phyloP scores from a whole-genome alignment of 2,888 invertebrate genomes.

The Phaonia tiefii region DNA sequence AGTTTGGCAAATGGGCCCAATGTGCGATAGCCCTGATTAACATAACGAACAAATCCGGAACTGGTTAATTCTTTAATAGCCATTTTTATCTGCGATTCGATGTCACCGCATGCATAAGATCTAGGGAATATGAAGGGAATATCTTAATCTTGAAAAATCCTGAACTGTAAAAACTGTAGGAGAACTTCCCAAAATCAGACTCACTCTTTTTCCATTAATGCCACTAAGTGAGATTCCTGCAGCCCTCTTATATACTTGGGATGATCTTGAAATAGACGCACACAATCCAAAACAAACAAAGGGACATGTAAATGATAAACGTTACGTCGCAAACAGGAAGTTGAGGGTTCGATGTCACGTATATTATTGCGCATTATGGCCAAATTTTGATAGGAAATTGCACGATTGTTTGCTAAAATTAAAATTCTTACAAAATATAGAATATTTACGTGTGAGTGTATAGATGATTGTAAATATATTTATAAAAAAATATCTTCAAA shows the following conservation, averaged over 20 bases:
- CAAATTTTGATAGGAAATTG: slow-evolving; percentile 62
- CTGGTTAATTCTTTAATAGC: slow-evolving; percentile 75
- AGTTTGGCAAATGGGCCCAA: slow-evolving; percentile 78
- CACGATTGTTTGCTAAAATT: slow-evolving; percentile 14
- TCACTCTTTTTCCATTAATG: slow-evolving; percentile 77
- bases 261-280: slow-evolving; percentile 78
- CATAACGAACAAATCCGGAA: slow-evolving; percentile 75
- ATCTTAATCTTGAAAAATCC: no score
- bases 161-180: background rate
- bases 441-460: slow-evolving; percentile 29
- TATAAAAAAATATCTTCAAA: background rate
- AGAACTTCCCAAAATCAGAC: background rate
- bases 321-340: slow-evolving; percentile 72
- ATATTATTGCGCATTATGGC: slow-evolving; percentile 71
- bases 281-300: slow-evolving; percentile 77
- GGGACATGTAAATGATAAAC: slow-evolving; percentile 76
- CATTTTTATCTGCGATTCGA: slow-evolving; percentile 76
- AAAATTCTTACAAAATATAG: slow-evolving; percentile 29
- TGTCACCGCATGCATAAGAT: slow-evolving; percentile 76
- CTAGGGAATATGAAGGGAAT: slow-evolving; percentile 66
- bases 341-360: slow-evolving; percentile 73
- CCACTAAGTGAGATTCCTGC: slow-evolving; percentile 74
- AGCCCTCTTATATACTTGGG: slow-evolving; percentile 76
- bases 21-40: slow-evolving; percentile 76
- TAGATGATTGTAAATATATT: background rate